These are phyloP conservation scores for Didymodactylos carnosus DNA, from an alignment of 2,888 invertebrate genomes.

Conservation along the genomic window DNA sequence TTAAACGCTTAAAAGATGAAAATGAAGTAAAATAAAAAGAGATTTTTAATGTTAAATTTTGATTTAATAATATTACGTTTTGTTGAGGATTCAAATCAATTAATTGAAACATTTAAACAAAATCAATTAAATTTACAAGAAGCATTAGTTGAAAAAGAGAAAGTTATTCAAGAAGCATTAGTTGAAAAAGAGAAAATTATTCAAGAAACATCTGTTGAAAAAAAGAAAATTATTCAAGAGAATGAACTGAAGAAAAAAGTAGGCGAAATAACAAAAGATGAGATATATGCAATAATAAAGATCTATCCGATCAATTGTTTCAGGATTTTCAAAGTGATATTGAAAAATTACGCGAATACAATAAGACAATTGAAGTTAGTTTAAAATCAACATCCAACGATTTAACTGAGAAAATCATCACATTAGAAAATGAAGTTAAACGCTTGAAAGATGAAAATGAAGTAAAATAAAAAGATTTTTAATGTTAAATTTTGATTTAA, in stretches of 20 bases:
- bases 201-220: not conserved
- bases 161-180: not conserved
- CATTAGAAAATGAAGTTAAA: no score
- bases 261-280: no score
- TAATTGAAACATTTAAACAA: not conserved
- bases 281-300: no score
- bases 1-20: not conserved
- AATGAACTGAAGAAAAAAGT: conserved; percentile 1
- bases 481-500: no score
- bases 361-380: no score
- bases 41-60: not conserved
- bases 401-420: no score
- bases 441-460: no score
- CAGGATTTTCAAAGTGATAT: no score
- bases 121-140: not conserved
- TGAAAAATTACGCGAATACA: no score
- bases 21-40: not conserved
- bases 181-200: not conserved
- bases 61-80: not conserved
- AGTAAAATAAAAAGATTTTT: no score
- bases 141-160: not conserved
- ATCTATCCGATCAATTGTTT: no score
- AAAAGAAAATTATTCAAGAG: not conserved
- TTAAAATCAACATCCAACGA: no score
- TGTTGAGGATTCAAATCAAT: not conserved